Evolutionary conservation across 2,888 invertebrate species (phyloP).

Genomic region (Tethea ocularis): DNA sequence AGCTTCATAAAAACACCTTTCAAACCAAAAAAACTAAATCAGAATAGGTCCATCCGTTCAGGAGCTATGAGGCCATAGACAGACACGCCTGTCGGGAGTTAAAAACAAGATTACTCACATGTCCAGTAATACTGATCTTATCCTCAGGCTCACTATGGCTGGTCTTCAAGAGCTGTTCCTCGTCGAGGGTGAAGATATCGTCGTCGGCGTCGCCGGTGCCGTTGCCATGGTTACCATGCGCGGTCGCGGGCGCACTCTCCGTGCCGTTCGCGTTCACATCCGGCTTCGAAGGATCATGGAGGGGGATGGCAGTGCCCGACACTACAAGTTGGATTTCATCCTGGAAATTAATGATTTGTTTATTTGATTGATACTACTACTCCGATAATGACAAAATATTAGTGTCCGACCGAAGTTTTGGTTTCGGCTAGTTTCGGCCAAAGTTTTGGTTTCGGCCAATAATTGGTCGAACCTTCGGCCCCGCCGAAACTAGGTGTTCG

Average conservation of each 20-base stretch:
- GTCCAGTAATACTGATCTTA: slow-evolving; percentile 49
- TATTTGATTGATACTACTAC: neutral
- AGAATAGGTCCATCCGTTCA: too few species aligned
- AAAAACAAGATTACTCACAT: slow-evolving; percentile 38
- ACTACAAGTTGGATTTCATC: slow-evolving; percentile 88
- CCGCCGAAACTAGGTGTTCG: too few species aligned
- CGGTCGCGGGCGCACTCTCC: slow-evolving; percentile 21
- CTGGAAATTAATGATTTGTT: slow-evolving; percentile 45
- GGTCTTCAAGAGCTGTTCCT: slow-evolving; percentile 82
- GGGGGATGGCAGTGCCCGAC: slow-evolving; percentile 90
- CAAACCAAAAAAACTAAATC: too few species aligned
- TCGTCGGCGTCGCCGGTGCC: slow-evolving; percentile 86
- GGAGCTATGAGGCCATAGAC: too few species aligned
- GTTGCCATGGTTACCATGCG: slow-evolving; percentile 26
- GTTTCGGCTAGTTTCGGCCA: too few species aligned
- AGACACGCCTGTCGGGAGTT: too few species aligned
- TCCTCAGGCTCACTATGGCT: slow-evolving; percentile 38
- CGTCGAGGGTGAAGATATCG: slow-evolving; percentile 93
- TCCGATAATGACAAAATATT: too few species aligned
- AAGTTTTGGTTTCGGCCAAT: too few species aligned
- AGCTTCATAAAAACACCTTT: too few species aligned
- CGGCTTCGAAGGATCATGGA: slow-evolving; percentile 52
- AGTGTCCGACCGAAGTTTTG: too few species aligned
- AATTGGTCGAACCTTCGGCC: too few species aligned
- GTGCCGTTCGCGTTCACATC: slow-evolving; percentile 31